Percentiles rank a stretch among this genome's conserved stretches.
Conservation (phyloP, 1,140 invertebrate genomes). For the Lutraria rhynchaena region DNA sequence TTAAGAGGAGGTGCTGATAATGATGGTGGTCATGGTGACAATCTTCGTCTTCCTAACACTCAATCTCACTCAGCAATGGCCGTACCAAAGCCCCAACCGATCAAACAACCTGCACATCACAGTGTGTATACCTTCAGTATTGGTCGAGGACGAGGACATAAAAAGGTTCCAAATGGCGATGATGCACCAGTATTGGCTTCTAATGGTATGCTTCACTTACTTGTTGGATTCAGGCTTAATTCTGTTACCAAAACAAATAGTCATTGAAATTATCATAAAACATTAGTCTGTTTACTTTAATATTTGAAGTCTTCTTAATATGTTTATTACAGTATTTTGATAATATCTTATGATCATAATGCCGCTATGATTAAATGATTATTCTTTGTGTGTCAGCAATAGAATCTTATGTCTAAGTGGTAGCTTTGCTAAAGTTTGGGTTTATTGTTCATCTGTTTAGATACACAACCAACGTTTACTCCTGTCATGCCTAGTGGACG, state of each 20-base stretch:
- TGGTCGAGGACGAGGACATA: conserved; percentile 4
- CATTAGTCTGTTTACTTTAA: too few species aligned
- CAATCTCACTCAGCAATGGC: conserved; percentile 18
- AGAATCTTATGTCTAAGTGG: not conserved
- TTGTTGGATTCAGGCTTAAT: too few species aligned
- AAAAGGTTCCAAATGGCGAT: not conserved
- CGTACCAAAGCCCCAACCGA: conserved; percentile 1
- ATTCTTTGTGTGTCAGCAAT: not conserved
- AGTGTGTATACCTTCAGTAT: conserved; percentile 41
- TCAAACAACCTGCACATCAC: not conserved
- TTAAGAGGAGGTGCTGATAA: too few species aligned
- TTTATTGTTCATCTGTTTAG: not conserved
- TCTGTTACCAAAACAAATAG: too few species aligned
- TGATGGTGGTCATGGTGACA: conserved; percentile 10
- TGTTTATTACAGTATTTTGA: not conserved
- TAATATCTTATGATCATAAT: not conserved
- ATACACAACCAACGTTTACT: not conserved
- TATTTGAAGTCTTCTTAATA: not conserved
- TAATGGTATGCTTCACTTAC: too few species aligned
- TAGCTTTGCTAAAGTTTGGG: not conserved
- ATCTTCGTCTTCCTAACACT: conserved; percentile 27
- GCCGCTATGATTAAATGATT: not conserved
- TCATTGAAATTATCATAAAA: too few species aligned
- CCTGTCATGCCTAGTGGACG: conserved; percentile 6
- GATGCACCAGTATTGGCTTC: too few species aligned